phyloP scores from a whole-genome alignment of 2,113 vertebrate genomes.

The Struthio camelus region DNA sequence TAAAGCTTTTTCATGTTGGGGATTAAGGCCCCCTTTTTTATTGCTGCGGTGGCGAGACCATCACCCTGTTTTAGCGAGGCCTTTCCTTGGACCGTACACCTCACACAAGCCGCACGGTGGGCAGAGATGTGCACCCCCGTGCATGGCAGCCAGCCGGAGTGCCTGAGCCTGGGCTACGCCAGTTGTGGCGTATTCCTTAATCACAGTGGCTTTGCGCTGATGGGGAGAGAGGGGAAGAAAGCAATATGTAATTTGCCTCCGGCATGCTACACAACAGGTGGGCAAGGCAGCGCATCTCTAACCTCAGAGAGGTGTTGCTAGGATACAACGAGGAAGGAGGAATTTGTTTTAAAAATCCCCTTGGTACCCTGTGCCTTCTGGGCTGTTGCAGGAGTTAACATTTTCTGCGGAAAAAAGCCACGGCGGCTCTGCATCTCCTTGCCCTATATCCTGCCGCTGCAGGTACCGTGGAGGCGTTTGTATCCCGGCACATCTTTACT shows the following conservation, averaged over 20 bases:
- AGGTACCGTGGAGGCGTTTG: fast-evolving
- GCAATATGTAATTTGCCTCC: not conserved
- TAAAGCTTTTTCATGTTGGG: not conserved
- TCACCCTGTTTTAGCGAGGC: not conserved
- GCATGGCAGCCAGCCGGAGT: not conserved
- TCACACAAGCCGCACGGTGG: fast-evolving
- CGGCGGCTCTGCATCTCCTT: not conserved
- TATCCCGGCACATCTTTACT: not conserved
- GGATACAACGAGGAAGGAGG: slow-evolving; percentile 8
- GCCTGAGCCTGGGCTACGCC: fast-evolving
- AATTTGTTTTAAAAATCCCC: not conserved
- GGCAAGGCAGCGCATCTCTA: not conserved
- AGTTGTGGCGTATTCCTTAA: not conserved
- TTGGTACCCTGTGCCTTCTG: not conserved
- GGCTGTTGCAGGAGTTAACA: not conserved
- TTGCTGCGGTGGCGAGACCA: not conserved
- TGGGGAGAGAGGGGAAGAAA: not conserved
- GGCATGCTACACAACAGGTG: slow-evolving; percentile 23
- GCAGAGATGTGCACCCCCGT: fast-evolving
- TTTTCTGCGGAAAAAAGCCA: not conserved
- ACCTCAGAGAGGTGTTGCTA: slow-evolving; percentile 37
- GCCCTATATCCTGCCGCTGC: not conserved
- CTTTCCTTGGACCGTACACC: not conserved
- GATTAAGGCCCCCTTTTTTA: not conserved
- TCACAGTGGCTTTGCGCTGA: fast-evolving